A percentile compares a stretch with the other conserved stretches of the same genome.
phyloP scores from a whole-genome alignment of 1,140 invertebrate genomes.

The Bombus polaris region DNA sequence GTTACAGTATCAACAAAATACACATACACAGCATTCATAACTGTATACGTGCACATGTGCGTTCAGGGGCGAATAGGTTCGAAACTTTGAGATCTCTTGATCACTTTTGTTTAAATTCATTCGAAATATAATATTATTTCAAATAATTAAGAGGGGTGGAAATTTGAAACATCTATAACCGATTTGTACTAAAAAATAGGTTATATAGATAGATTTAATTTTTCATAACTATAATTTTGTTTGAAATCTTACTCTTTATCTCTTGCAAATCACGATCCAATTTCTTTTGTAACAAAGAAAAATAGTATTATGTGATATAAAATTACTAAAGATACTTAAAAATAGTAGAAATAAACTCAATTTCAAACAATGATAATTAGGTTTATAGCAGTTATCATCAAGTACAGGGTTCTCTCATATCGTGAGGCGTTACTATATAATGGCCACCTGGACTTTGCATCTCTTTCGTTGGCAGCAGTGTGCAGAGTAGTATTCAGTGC shows the following conservation, averaged over 20 bases:
- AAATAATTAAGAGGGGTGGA: not conserved
- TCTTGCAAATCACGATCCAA: not conserved
- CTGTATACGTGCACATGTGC: not conserved
- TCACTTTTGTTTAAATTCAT: not conserved
- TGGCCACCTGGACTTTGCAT: conserved; percentile 42
- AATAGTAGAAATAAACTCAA: not conserved
- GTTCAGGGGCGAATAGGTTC: conserved; percentile 7
- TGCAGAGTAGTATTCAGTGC: conserved; percentile 60
- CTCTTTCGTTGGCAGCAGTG: conserved; percentile 61
- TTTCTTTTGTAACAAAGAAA: no score
- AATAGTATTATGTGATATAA: not conserved
- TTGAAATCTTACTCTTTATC: not conserved
- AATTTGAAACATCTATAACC: not conserved
- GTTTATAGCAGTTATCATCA: not conserved
- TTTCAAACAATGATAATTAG: not conserved
- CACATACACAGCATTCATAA: not conserved
- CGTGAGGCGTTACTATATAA: not conserved
- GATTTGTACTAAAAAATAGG: not conserved
- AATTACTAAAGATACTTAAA: not conserved
- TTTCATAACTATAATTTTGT: not conserved
- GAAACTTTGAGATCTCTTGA: not conserved
- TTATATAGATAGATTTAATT: not conserved
- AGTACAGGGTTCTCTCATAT: not conserved
- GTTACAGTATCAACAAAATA: conserved; percentile 27
- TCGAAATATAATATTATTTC: not conserved